phyloP scores from a whole-genome alignment of 2,113 vertebrate genomes.

The Muscicapa adusta region DNA sequence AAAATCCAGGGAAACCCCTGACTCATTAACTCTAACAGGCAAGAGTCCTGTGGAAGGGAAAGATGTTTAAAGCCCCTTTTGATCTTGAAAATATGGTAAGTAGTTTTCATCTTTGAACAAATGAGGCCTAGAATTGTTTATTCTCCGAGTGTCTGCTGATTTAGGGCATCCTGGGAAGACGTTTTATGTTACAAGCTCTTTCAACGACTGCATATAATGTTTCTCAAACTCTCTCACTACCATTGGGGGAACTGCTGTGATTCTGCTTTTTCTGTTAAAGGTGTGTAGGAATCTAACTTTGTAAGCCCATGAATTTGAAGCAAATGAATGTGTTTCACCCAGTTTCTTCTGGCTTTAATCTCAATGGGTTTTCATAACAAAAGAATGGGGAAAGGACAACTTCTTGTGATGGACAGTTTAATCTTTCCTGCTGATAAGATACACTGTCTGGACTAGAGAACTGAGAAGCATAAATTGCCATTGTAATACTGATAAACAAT shows the following conservation, averaged over 20 bases:
- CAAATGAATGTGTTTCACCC: neutral
- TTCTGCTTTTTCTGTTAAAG: neutral
- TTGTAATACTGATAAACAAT: conserved; percentile 56
- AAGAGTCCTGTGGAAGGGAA: neutral
- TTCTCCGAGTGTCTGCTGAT: neutral
- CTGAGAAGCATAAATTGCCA: conserved; percentile 52
- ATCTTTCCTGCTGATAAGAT: conserved; percentile 59
- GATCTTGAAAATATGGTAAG: neutral
- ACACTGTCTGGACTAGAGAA: neutral
- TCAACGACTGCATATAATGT: neutral
- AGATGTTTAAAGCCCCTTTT: neutral
- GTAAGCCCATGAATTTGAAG: neutral
- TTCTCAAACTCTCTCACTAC: neutral
- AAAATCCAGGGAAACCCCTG: too few species aligned
- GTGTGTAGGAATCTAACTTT: neutral
- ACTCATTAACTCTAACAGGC: too few species aligned
- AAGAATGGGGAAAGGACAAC: conserved; percentile 5
- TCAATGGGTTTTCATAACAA: neutral
- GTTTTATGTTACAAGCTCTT: neutral
- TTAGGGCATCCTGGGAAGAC: neutral
- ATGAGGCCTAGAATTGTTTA: neutral
- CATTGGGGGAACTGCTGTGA: neutral
- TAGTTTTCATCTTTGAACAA: neutral
- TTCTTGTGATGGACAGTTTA: conserved; percentile 61
- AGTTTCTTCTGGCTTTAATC: neutral